phyloP scores from a whole-genome alignment of 2,888 invertebrate species.

The Melipona bicolor region DNA sequence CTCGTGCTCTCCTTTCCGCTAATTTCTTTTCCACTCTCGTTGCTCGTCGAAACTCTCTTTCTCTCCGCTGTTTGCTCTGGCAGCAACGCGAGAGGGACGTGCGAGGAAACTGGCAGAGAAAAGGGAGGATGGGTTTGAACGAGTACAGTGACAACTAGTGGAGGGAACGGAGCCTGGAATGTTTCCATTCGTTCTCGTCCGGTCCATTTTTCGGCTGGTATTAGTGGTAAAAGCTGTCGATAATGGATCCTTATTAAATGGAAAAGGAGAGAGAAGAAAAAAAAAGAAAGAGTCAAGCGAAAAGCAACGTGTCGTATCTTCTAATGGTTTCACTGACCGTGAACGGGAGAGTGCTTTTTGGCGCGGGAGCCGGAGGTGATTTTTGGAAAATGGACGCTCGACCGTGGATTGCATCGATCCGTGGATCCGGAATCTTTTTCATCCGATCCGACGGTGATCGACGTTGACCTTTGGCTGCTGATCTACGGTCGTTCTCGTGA shows the following conservation, averaged over 20 bases:
- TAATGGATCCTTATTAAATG: slow-evolving; percentile 46
- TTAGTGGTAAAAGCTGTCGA: slow-evolving; percentile 43
- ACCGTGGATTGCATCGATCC: too few relatives aligned
- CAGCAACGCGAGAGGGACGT: slow-evolving; percentile 3
- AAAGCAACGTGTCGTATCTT: slow-evolving; percentile 20
- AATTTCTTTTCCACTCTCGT: slow-evolving; percentile 15
- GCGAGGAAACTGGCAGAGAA: not conserved
- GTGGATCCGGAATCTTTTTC: not conserved
- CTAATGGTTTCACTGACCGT: slow-evolving; percentile 26
- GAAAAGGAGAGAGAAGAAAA: not conserved
- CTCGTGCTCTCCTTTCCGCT: not conserved
- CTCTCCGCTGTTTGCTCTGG: slow-evolving; percentile 22
- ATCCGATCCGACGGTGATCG: slow-evolving; percentile 15
- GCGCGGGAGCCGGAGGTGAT: not conserved
- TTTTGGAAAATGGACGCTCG: slow-evolving; percentile 18
- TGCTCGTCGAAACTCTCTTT: not conserved
- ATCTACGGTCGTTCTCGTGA: not conserved
- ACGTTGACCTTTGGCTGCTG: not conserved
- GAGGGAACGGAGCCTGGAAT: slow-evolving; percentile 3
- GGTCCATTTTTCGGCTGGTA: slow-evolving; percentile 32
- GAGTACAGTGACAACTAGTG: not conserved
- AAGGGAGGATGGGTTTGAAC: too few relatives aligned
- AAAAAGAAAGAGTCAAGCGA: not conserved
- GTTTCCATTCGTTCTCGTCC: slow-evolving; percentile 10
- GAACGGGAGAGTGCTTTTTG: slow-evolving; percentile 6